Evolutionary conservation across 2,113 vertebrate genomes (phyloP).

Genomic region (Hydropotes inermis): DNA sequence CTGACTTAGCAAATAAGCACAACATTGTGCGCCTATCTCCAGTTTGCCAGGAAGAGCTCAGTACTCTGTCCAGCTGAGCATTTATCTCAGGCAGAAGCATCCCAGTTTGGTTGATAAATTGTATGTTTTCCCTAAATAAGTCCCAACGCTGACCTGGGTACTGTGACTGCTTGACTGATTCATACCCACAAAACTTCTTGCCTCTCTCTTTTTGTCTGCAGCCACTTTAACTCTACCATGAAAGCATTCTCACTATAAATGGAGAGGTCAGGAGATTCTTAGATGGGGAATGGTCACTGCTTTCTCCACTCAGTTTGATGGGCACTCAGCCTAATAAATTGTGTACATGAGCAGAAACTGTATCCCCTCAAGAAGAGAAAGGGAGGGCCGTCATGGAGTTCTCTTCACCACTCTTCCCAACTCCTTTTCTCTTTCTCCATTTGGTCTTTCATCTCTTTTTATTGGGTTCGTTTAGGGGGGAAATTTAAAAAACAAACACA

Average conservation of each 20-base stretch:
- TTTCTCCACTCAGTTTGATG: not conserved
- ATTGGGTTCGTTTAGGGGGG: not conserved
- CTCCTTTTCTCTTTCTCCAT: not conserved
- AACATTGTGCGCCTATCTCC: not conserved
- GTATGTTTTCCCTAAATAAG: not conserved
- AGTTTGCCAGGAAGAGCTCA: not conserved
- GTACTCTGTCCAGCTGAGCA: not conserved
- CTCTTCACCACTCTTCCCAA: not conserved
- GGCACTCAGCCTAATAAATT: not conserved
- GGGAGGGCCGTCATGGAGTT: not conserved
- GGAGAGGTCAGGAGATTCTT: not conserved
- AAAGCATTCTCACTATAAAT: not conserved
- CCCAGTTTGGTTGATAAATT: not conserved
- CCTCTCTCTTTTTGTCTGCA: not conserved
- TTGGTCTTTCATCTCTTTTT: not conserved
- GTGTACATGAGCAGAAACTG: not conserved
- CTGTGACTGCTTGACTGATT: not conserved
- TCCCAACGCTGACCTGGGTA: too few relatives aligned
- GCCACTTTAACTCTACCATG: not conserved
- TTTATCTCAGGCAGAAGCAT: not conserved
- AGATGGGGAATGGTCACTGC: not conserved
- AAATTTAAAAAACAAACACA: not conserved
- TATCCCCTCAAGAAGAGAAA: not conserved
- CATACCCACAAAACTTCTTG: not conserved
- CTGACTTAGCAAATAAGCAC: not conserved